These are phyloP conservation scores for Argynnis bischoffii DNA, from an alignment of 2,888 invertebrate species.

Conservation along the genomic window DNA sequence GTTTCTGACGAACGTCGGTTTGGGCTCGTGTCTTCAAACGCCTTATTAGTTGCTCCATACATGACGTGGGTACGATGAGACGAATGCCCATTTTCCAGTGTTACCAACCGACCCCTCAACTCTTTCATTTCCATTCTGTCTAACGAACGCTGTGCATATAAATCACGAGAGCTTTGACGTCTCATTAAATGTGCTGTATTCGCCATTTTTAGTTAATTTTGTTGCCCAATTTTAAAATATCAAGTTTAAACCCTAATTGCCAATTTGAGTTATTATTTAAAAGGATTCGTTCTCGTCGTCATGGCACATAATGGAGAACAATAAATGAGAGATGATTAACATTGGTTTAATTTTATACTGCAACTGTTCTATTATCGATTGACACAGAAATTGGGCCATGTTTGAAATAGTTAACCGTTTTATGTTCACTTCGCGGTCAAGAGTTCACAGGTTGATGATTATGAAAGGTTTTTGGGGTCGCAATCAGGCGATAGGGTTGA, in stretches of 20 bases:
- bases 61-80: conserved; percentile 77
- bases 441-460: conserved; percentile 38
- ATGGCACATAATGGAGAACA: conserved; percentile 67
- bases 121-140: conserved; percentile 94
- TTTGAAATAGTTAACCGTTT: conserved; percentile 34
- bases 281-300: conserved; percentile 63
- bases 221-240: background rate
- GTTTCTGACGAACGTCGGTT: conserved; percentile 69
- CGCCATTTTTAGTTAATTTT: conserved; percentile 84
- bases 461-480: conserved; percentile 21
- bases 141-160: conserved; percentile 90
- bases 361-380: conserved; percentile 27
- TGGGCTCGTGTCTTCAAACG: conserved; percentile 84
- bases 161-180: conserved; percentile 93
- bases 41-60: conserved; percentile 94
- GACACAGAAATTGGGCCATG: conserved; percentile 26
- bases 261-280: conserved; percentile 36
- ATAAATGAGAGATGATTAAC: conserved; percentile 56
- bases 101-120: conserved; percentile 89
- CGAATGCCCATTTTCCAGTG: conserved; percentile 85
- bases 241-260: background rate
- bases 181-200: conserved; percentile 94
- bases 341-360: conserved; percentile 47
- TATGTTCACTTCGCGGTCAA: conserved; percentile 41
- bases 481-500: conserved; percentile 44